A percentile compares a stretch with the other conserved stretches of the same genome.
These are phyloP conservation scores for Habroteleia sp. DNA, from an alignment of 2,888 invertebrate species.

Conservation along the genomic window DNA sequence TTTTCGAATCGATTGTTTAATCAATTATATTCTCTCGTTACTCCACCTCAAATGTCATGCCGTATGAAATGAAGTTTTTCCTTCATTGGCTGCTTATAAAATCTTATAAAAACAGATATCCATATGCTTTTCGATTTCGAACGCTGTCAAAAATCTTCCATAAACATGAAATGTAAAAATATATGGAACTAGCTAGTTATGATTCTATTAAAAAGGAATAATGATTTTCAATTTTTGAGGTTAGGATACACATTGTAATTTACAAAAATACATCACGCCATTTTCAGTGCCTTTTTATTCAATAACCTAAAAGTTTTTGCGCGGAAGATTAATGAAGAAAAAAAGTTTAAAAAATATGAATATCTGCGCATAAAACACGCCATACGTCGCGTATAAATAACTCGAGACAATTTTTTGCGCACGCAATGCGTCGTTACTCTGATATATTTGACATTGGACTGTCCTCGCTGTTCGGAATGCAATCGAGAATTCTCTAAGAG, in stretches of 20 bases:
- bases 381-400: constrained; percentile 20
- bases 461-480: constrained; percentile 52
- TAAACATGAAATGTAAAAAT: too few relatives aligned
- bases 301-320: too few relatives aligned
- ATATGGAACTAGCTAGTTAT: too few relatives aligned
- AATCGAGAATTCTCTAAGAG: constrained; percentile 37
- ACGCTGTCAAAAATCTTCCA: too few relatives aligned
- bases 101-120: too few relatives aligned
- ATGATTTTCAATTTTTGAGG: too few relatives aligned
- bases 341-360: not conserved
- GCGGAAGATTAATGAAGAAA: not conserved
- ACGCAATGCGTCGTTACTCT: constrained; percentile 33
- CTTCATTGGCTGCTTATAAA: not conserved
- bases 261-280: too few relatives aligned
- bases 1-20: constrained; percentile 39
- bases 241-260: too few relatives aligned
- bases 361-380: constrained; percentile 13
- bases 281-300: too few relatives aligned
- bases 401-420: constrained; percentile 14
- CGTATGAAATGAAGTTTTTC: constrained; percentile 1
- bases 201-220: too few relatives aligned
- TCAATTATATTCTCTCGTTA: constrained; percentile 27
- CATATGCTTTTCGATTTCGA: too few relatives aligned
- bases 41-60: constrained; percentile 11
- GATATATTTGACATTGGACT: constrained; percentile 55